Percentiles rank a stretch among this genome's conserved stretches.
Evolutionary conservation across 2,113 vertebrate species (phyloP).

Genomic region (Lagenorhynchus albirostris): DNA sequence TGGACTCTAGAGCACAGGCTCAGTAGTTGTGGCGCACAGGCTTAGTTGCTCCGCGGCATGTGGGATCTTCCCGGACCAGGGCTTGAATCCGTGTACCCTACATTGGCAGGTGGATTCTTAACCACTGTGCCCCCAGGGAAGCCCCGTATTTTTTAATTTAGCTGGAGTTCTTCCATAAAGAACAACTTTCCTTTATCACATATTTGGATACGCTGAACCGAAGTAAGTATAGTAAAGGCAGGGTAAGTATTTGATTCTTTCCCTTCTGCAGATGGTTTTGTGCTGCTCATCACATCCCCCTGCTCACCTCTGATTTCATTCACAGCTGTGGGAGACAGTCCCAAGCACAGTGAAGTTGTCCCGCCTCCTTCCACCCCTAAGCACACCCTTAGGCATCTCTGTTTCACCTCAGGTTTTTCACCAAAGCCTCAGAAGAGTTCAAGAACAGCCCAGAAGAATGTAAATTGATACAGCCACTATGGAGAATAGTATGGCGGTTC

Average conservation of each 20-base stretch:
- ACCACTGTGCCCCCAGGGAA: no score
- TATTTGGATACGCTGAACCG: not conserved
- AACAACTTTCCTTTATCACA: not conserved
- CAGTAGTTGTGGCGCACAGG: no score
- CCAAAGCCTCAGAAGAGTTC: not conserved
- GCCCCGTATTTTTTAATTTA: not conserved
- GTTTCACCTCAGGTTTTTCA: not conserved
- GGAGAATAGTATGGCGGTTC: no score
- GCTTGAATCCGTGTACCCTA: no score
- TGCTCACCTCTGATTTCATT: not conserved
- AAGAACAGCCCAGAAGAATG: not conserved
- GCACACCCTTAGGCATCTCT: not conserved
- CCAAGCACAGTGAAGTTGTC: not conserved
- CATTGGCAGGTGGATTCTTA: no score
- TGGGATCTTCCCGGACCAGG: no score
- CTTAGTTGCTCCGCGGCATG: no score
- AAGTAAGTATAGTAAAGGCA: not conserved
- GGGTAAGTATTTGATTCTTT: not conserved
- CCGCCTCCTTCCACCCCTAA: not conserved
- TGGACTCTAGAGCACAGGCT: no score
- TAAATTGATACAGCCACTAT: no score
- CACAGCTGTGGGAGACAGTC: not conserved
- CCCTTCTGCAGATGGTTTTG: not conserved
- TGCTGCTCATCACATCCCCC: not conserved
- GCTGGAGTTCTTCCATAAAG: not conserved